Conservation (phyloP, 2,113 vertebrate genomes). For the Cephalopterus ornatus region DNA sequence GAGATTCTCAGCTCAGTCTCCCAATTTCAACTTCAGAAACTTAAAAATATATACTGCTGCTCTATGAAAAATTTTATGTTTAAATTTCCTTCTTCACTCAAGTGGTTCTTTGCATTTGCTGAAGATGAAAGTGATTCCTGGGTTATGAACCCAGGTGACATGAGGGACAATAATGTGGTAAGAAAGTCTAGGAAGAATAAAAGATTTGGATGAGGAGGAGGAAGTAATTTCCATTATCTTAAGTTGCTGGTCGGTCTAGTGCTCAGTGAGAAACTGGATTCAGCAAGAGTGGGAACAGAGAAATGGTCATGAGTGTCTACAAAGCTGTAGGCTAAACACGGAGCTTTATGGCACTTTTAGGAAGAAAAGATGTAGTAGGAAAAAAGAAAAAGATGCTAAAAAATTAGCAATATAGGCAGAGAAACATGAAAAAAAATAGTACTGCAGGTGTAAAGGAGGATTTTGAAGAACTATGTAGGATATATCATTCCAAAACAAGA, state of each 20-base stretch:
- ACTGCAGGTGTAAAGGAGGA: neutral
- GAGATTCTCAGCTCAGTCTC: neutral
- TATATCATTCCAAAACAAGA: neutral
- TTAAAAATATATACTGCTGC: neutral
- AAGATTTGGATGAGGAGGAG: neutral
- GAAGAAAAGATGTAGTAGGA: neutral
- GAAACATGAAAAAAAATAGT: neutral
- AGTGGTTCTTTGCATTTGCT: neutral
- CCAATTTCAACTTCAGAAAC: neutral
- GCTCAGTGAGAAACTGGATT: neutral
- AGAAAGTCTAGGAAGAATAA: neutral
- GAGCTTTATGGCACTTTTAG: neutral
- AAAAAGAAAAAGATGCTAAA: neutral
- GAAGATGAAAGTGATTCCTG: neutral
- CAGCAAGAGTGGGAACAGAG: neutral
- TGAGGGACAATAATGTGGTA: neutral
- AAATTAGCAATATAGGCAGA: neutral
- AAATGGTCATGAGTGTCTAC: neutral
- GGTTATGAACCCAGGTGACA: neutral
- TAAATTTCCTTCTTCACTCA: neutral
- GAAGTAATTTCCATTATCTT: neutral
- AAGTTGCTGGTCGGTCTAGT: neutral
- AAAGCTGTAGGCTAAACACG: neutral
- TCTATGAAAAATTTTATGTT: neutral
- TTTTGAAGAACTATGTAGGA: neutral